Evolutionary conservation across 2,113 vertebrate genomes (phyloP).

Genomic region (Calypte anna): DNA sequence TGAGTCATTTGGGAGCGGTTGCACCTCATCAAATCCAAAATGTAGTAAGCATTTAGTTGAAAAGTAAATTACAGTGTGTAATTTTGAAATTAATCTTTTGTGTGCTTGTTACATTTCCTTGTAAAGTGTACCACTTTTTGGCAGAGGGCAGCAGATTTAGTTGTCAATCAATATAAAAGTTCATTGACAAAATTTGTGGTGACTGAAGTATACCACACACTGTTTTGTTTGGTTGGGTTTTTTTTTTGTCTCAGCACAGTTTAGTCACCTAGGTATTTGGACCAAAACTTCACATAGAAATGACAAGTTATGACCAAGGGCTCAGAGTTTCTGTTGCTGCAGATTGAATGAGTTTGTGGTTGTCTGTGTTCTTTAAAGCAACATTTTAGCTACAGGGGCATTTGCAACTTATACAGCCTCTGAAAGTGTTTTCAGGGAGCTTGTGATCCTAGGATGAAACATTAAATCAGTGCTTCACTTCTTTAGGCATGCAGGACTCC

Average conservation of each 20-base stretch:
- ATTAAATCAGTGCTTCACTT: conserved; percentile 60
- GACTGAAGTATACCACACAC: not conserved
- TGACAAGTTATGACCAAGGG: not conserved
- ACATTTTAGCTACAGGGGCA: conserved; percentile 43
- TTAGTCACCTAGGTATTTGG: not conserved
- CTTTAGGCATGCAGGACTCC: conserved; percentile 50
- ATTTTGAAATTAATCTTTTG: not conserved
- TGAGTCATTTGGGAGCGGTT: not conserved
- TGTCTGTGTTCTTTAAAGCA: conserved; percentile 13
- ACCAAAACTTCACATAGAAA: not conserved
- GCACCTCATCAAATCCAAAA: not conserved
- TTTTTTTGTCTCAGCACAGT: not conserved
- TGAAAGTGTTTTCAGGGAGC: conserved; percentile 62
- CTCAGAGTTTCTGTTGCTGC: not conserved
- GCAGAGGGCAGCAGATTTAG: not conserved
- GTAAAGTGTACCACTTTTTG: not conserved
- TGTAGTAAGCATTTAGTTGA: not conserved
- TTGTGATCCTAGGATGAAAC: conserved; percentile 69
- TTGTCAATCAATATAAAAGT: not conserved
- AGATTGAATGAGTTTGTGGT: not conserved
- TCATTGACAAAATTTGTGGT: not conserved
- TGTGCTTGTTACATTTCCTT: not conserved
- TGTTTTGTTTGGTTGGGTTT: no score
- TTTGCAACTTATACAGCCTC: not conserved
- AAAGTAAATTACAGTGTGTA: not conserved